These are phyloP conservation scores for Taenaris catops DNA, from an alignment of 2,888 invertebrate genomes.

Conservation along the genomic window DNA sequence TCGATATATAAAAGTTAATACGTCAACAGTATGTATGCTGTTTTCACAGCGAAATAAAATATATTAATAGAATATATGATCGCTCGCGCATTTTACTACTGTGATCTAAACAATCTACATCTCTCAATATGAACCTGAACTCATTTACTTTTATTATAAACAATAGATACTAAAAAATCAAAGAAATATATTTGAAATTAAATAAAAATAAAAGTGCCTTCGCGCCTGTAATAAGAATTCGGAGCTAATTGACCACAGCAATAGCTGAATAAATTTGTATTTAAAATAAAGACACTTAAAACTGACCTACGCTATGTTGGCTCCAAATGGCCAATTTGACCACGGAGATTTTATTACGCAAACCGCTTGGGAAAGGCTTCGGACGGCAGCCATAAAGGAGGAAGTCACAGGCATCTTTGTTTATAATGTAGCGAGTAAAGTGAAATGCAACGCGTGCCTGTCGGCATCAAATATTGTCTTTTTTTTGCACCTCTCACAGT, in stretches of 20 bases:
- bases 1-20: no score
- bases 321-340: constrained; percentile 72
- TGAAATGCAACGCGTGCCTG: constrained; percentile 58
- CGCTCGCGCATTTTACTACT: no score
- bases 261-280: constrained; percentile 69
- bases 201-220: no score
- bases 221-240: constrained; percentile 41
- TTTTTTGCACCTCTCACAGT: constrained; percentile 71
- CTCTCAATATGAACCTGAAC: no score
- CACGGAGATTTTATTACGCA: constrained; percentile 78
- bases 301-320: constrained; percentile 70
- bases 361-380: constrained; percentile 52
- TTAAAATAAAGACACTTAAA: constrained; percentile 67
- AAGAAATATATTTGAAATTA: no score
- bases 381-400: constrained; percentile 56
- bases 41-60: no score
- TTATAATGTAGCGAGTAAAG: constrained; percentile 76
- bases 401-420: constrained; percentile 71
- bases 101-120: no score
- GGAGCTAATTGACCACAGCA: constrained; percentile 58
- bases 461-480: constrained; percentile 67
- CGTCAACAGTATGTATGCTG: no score
- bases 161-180: no score
- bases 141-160: no score
- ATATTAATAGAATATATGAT: no score